Base-by-base conservation (phyloP, 2,888 invertebrate species). In the Tolmerus cingulatus region DNA sequence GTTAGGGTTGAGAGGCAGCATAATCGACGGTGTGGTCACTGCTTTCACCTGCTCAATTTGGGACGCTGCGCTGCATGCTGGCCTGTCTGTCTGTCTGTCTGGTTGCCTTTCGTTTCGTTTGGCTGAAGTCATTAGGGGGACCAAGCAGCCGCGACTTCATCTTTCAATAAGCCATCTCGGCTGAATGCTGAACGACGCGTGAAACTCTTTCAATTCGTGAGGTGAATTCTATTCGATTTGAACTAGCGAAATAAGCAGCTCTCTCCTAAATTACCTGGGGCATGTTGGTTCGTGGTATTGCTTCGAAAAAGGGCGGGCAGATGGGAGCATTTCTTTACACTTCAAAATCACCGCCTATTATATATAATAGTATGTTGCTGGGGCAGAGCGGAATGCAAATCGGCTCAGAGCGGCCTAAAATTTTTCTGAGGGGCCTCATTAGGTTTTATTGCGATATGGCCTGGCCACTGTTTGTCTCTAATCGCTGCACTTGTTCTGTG, bases 141-240 rank as follows among this genome's bases (percentile, higher is more conserved):
- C 76, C 19, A 9, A 19, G n/a, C 30, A 40, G 76, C 37, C 76
- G 9, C 76, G 40, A 34, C 82, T 51, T 66, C 82, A 82, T 82
- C 66, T 79, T 79, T 81, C 37, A 66, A 57, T 46, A 34, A 57
- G 30, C 34, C 23, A 34, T 82, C 57, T 34, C 57, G 9, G 7
- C 66, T 19, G 66, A 82, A 82, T 82, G 57, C 82, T 66, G 51
- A 82, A 82, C 82, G 82, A 82, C 57, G 57, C 55, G 37, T 82
- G 82, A 82, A 82, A 82, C 40, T 57, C 82, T 82, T 82, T 82
- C 30, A 19, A 66, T 37, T 82, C 82, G 82, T 82, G 82, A 82
- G 82, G n/a, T 57, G 82, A 82, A 82, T 82, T 82, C 66, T 46
- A 79, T 79, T 9, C 57, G n/a, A 76, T 37, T 27, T 81, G 2